These are phyloP conservation scores for Cheumatopsyche charites DNA, from an alignment of 1,140 invertebrate genomes.

Conservation along the genomic window DNA sequence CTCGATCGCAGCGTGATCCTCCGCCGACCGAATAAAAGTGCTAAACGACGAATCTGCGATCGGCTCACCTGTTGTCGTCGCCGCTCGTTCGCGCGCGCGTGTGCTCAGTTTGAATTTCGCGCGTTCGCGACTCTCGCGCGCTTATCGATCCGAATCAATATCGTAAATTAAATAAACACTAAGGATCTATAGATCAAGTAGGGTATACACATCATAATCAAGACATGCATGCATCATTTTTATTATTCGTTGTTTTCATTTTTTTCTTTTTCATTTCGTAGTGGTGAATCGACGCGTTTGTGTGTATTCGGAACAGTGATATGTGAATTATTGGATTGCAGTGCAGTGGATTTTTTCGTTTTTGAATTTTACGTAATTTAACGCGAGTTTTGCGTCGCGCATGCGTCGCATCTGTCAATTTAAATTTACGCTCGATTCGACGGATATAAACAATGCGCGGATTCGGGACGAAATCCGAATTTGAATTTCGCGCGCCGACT, in stretches of 20 bases:
- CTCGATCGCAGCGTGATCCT: conserved; percentile 7
- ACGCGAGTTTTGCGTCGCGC: background rate
- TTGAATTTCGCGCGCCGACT: background rate
- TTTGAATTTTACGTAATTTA: background rate
- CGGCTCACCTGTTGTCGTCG: background rate
- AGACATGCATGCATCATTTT: no score
- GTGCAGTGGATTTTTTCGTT: background rate
- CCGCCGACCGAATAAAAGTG: background rate
- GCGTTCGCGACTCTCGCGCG: background rate
- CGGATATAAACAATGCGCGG: no score
- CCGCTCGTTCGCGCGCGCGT: background rate
- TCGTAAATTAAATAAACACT: no score
- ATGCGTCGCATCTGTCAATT: conserved; percentile 13
- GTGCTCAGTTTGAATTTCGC: background rate
- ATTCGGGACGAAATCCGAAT: no score
- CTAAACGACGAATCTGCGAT: background rate
- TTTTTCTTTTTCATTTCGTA: no score
- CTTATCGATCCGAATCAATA: no score
- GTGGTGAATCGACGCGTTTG: no score
- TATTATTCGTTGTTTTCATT: no score
- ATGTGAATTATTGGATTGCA: conserved; percentile 13
- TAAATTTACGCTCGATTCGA: background rate
- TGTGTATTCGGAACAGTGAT: no score
- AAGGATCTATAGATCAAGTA: no score
- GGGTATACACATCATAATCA: no score